Base-by-base conservation (phyloP, 1,140 invertebrate genomes). In the Brachionus rubens region DNA sequence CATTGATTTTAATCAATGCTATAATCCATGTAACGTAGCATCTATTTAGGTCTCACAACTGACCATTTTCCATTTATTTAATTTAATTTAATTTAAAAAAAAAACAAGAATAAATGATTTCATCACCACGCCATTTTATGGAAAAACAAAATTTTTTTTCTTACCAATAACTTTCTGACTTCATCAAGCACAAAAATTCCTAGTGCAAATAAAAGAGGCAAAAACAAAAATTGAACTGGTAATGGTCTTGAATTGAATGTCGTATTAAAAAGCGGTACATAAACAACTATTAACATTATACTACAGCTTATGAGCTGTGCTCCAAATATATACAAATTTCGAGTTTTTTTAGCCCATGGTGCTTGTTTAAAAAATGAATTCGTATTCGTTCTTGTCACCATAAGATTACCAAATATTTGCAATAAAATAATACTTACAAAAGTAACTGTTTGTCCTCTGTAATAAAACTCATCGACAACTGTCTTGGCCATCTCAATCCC, bases 101-200 rank as follows among this genome's bases (percentile, higher is more conserved):
- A n/a, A n/a, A n/a, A n/a, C n/a, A n/a, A n/a, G n/a, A n/a, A n/a
- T n/a, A n/a, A n/a, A n/a, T n/a, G n/a, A n/a, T n/a, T n/a, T n/a
- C n/a, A n/a, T n/a, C n/a, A 65, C 59, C 59, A 65, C 41, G 59
- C 59, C 24, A 65, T 9, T 65, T 46, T 65, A 43, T 65, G 30
- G 9, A 65, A 65, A n/a, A 65, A 65, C 30, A 65, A 26, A 43
- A 65, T 24, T 65, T 43, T 65, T 43, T 24, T 65, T 65, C 59
- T 65, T 24, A 41, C 59, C 40, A 65, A 24, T n/a, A 65, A 65
- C 19, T 65, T 65, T 65, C 59, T 65, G 3, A 65, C 3, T 36
- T 65, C 59, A 46, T 65, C 59, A n/a, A n/a, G 5, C 4, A 24
- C 6, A 43, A 65, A 65, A 24, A 65, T 43, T 0, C 3, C 36